Evolutionary conservation across 2,113 vertebrate genomes (phyloP).

Genomic region (Xiphorhynchus elegans): DNA sequence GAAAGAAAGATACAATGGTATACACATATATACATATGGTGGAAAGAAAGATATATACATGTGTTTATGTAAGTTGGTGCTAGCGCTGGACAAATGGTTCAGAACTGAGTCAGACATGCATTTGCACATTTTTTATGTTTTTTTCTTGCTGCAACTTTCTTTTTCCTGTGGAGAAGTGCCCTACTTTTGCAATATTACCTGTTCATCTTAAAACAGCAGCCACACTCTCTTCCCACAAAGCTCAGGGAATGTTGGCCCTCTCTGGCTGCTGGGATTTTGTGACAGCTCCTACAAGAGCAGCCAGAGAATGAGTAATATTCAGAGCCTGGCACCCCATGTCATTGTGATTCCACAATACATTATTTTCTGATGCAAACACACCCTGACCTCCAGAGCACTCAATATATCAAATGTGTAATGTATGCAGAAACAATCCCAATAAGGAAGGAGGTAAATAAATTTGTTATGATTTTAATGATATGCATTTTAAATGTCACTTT

Average conservation of each 20-base stretch:
- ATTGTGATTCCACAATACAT: neutral
- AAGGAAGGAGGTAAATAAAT: conserved; percentile 63
- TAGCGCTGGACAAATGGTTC: neutral
- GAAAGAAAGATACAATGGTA: neutral
- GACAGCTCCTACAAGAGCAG: neutral
- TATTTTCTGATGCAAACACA: conserved; percentile 61
- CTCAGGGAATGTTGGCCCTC: neutral
- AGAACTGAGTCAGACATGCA: neutral
- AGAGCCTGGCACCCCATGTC: conserved; percentile 27
- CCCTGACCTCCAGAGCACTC: conserved; percentile 60
- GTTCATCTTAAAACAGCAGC: neutral
- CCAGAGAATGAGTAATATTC: neutral
- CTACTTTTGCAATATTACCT: neutral
- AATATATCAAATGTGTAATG: conserved; percentile 59
- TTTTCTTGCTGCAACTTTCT: neutral
- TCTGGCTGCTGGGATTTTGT: neutral
- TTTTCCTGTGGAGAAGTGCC: neutral
- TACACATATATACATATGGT: neutral
- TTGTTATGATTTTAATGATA: conserved; percentile 73
- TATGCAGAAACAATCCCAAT: conserved; percentile 64
- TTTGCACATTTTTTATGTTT: neutral
- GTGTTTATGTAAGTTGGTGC: neutral
- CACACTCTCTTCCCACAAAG: neutral
- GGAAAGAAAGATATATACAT: neutral
- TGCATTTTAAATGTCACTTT: conserved; percentile 76